Percentiles rank a stretch among this genome's conserved stretches.
phyloP scores from a whole-genome alignment of 2,888 invertebrate species.

The Venusia cambrica region DNA sequence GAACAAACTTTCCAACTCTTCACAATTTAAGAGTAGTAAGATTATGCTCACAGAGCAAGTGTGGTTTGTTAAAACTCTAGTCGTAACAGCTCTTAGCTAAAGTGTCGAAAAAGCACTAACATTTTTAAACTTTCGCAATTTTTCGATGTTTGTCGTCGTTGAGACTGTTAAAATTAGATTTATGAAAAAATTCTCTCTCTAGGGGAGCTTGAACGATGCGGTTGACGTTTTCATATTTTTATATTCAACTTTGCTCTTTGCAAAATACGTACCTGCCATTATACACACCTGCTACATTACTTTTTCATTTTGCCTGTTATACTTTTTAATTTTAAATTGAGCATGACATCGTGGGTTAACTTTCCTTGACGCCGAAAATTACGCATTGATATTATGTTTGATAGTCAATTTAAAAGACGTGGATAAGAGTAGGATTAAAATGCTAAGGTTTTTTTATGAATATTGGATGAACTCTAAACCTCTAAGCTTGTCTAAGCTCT shows the following conservation, averaged over 20 bases:
- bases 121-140: constrained; percentile 31
- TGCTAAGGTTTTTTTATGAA: too few species aligned
- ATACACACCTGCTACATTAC: constrained; percentile 39
- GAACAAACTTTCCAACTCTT: too few species aligned
- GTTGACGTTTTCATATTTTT: constrained; percentile 55
- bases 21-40: too few species aligned
- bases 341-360: not conserved
- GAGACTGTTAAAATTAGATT: constrained; percentile 48
- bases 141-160: constrained; percentile 33
- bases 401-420: too few species aligned
- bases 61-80: constrained; percentile 14
- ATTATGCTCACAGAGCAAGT: constrained; percentile 10
- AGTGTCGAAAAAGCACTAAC: constrained; percentile 20
- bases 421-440: too few species aligned
- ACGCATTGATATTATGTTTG: too few species aligned
- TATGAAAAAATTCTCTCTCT: constrained; percentile 39
- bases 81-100: constrained; percentile 12
- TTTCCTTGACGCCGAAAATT: too few species aligned
- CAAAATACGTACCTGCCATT: constrained; percentile 38
- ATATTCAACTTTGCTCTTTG: constrained; percentile 37
- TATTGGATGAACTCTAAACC: too few species aligned
- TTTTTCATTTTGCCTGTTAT: constrained; percentile 25
- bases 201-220: constrained; percentile 46
- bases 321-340: constrained; percentile 15
- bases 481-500: too few species aligned